Percentiles rank a stretch among this genome's conserved stretches.
Conservation (phyloP, 2,113 vertebrate species). For the Garra rufa region DNA sequence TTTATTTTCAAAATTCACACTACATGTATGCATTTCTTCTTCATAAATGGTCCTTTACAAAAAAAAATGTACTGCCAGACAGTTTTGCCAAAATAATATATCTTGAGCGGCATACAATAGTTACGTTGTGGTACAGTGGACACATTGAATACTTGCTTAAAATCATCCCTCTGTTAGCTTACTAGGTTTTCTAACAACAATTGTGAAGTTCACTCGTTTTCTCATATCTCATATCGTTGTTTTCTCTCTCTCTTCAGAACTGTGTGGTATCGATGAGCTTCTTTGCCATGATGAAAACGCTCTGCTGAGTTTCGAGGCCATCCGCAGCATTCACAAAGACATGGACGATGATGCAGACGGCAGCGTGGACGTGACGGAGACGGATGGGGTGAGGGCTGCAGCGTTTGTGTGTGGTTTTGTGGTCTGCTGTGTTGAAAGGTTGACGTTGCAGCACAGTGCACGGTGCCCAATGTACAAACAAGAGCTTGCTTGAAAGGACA, state of each 20-base stretch:
- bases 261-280: conserved; percentile 83
- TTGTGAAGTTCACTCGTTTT: background rate
- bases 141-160: background rate
- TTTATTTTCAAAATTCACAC: too few relatives aligned
- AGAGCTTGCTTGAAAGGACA: background rate
- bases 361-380: conserved; percentile 89
- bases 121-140: too few relatives aligned
- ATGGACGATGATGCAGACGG: conserved; percentile 97
- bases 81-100: too few relatives aligned
- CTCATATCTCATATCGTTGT: background rate
- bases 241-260: conserved; percentile 72
- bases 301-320: conserved; percentile 89
- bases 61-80: too few relatives aligned
- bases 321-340: conserved; percentile 90
- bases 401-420: conserved; percentile 3
- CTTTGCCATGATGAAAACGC: conserved; percentile 85
- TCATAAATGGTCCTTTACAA: too few relatives aligned
- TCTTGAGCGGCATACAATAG: too few relatives aligned
- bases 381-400: conserved; percentile 82
- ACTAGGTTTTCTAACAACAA: background rate
- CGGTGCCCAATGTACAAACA: background rate
- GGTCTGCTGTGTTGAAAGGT: background rate
- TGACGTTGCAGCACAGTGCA: background rate
- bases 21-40: too few relatives aligned
- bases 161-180: background rate